Evolutionary conservation across 2,113 vertebrate genomes (phyloP), one percentile per base, ranked within the genome.

Genomic region (Marmota monax): DNA sequence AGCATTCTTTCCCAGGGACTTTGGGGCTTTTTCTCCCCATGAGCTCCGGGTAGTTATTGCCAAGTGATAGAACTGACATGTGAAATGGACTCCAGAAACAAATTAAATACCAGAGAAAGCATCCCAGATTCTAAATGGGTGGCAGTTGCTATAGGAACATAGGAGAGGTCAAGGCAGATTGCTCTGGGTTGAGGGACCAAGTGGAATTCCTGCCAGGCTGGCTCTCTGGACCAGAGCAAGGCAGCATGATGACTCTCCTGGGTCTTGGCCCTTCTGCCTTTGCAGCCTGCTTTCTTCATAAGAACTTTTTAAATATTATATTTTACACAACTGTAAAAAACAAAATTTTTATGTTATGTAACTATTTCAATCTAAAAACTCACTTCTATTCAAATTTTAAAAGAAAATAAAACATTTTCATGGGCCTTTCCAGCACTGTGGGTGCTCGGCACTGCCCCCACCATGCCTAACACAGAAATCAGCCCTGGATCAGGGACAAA

Each of bases 381-480:
- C n/a, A 16, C 51, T n/a, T 88, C 73, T 63, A 23, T 92, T 80
- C 48, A 65, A 69, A 85, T 85, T 84, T 94, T 85, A 80, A 90
- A 96, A 94, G 20, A 84, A 78, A 92, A 63, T 10, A 58, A 96
- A 83, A 86, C 10, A 25, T 85, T 69, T 73, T 90, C 53, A 48
- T 12, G 18, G 88, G n/a, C 20, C 45, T 18, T 76, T 9, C 51
- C 20, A 79, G 63, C 5, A 29, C 11, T 10, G 2, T 23, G 10
- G 53, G 77, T 12, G 25, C 53, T 51, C 9, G 20, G 32, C 65
- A 56, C 65, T 5, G 42, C 22, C 16, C 5, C 39, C 14, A 13
- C 29, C 7, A 17, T 7, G 58, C 10, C 39, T n/a, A 20, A 58
- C 8, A 16, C 7, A 48, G 42, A 63, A n/a, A 51, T 7, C 3